Conservation (phyloP, 2,797 vertebrate species). For the Pelochelys cantorii region DNA sequence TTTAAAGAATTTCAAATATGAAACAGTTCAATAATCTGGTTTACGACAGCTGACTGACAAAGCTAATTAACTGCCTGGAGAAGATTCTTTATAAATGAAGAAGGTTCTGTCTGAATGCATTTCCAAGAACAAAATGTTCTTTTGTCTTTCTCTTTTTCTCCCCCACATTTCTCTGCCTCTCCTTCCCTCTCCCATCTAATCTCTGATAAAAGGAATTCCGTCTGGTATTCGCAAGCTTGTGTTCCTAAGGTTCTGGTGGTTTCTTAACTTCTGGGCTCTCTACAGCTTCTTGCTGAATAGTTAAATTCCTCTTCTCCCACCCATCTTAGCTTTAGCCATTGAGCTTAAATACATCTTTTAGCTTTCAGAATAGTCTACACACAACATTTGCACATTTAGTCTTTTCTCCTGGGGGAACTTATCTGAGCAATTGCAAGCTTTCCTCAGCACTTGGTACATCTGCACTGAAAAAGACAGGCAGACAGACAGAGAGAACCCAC, state of each 20-base stretch:
- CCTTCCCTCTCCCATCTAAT: constrained; percentile 15
- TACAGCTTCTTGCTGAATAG: neutral
- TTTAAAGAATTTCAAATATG: constrained; percentile 77
- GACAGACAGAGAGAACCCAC: neutral
- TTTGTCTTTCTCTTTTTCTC: constrained; percentile 43
- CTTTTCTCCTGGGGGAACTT: neutral
- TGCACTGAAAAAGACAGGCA: neutral
- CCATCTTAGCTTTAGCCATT: neutral
- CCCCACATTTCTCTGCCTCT: constrained; percentile 15
- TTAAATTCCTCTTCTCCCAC: neutral
- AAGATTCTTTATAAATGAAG: constrained; percentile 73
- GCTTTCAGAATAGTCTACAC: neutral
- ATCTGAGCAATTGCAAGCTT: neutral
- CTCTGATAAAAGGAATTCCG: constrained; percentile 13
- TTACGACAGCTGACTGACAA: constrained; percentile 75
- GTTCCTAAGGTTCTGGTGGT: neutral
- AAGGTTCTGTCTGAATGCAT: constrained; percentile 67
- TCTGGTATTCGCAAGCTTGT: neutral
- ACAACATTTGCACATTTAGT: neutral
- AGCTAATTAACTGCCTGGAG: constrained; percentile 76
- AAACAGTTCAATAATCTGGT: constrained; percentile 74
- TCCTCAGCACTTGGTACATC: neutral
- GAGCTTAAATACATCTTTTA: neutral
- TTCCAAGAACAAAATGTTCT: constrained; percentile 59
- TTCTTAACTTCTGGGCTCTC: constrained; percentile 14